Evolutionary conservation across 2,888 invertebrate species (phyloP), one percentile per base, ranked within the genome.

Genomic region (Gastrophysa polygoni): DNA sequence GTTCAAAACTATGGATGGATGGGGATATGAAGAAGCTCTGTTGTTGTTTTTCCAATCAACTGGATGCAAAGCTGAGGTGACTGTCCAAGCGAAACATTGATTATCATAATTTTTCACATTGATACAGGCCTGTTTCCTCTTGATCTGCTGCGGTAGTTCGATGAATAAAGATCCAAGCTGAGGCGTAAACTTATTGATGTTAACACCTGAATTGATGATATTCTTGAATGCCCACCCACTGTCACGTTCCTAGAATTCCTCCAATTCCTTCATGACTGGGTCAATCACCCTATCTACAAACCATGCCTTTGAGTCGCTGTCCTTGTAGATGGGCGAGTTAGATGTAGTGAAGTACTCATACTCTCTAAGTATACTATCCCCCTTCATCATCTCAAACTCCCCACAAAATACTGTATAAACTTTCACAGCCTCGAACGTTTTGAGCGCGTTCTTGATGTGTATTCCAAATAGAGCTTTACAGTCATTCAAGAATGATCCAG

Each of bases 31-130:
- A 11, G 61, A 55, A n/a, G 61, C 11, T 51, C 67, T 51, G 17
- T 71, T 38, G n/a, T 47, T 4, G 59, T 72, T 1, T 10, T 24
- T 28, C n/a, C n/a, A n/a, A 38, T 49, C 24, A 8, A 55, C 59
- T 1, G 71, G 69, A 59, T 63, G 63, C 34, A 74, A 44, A 38
- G 73, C 71, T 18, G 70, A 66, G 10, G 68, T 56, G 46, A 75
- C 59, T 38, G 71, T 64, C 72, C 72, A 75, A 0, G 66, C 63
- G 63, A 75, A 75, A 58, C 74, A 74, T 11, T 61, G 52, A 17
- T 66, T 17, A 63, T 75, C 75, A 7, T 69, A n/a, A 59, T 73
- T 76, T 56, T 71, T 59, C 0, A 76, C 68, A 63, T 76, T 75
- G 17, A 75, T 61, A 29, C 68, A 64, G 1, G 73, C 71, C 10